These are phyloP conservation scores for Indicator maculatus DNA, from an alignment of 2,113 vertebrate genomes.

Conservation along the genomic window DNA sequence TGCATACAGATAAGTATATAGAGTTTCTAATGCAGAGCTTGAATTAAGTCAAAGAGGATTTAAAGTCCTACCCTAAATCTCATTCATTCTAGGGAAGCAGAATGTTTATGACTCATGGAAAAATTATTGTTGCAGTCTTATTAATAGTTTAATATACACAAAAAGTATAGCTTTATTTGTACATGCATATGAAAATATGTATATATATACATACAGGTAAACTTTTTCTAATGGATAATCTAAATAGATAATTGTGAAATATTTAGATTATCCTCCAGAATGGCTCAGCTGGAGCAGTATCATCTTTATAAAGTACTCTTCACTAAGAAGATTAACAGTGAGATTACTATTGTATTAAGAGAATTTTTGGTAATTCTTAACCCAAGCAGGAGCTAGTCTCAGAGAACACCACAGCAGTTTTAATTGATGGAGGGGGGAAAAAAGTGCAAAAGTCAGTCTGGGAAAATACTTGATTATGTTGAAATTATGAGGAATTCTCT, in stretches of 20 bases:
- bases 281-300: neutral
- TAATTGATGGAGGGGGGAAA: neutral
- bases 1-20: neutral
- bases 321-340: neutral
- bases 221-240: neutral
- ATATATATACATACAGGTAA: neutral
- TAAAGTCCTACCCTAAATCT: neutral
- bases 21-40: neutral
- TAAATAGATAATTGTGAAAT: neutral
- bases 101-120: neutral
- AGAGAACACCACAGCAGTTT: neutral
- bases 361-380: neutral
- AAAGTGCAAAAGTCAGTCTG: neutral
- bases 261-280: neutral
- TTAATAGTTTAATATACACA: neutral
- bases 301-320: neutral
- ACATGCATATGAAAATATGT: neutral
- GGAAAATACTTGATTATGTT: neutral
- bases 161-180: neutral
- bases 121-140: neutral
- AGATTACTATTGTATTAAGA: neutral
- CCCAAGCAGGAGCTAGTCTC: neutral
- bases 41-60: neutral
- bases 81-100: neutral
- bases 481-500: neutral